Evolutionary conservation across 2,113 vertebrate species (phyloP), one percentile per base, ranked within the genome.

Genomic region (Microtus richardsoni): DNA sequence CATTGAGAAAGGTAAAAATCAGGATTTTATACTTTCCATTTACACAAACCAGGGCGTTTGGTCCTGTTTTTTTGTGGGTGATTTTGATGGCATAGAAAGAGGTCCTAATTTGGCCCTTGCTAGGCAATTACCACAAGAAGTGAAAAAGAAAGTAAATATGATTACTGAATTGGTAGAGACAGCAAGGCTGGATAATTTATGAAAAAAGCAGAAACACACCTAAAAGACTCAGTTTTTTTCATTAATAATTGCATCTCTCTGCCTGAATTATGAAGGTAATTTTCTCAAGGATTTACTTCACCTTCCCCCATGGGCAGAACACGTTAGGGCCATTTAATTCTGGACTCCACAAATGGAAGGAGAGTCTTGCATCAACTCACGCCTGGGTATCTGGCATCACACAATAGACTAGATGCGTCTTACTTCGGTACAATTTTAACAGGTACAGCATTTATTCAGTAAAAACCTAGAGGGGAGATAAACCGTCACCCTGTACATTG

Each of bases 191-290:
- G 88, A 83, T 95, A 84, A 92, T 88, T 93, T 84, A 70, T 93
- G 74, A 5, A 44, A 89, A 86, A 83, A 83, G 44, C 2, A 91
- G 90, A 93, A 96, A 84, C 52, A 85, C 16, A 39, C 47, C 62
- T 92, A 47, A 80, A 88, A 86, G 62, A 83, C 60, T 83, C 70
- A 44, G 64, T 89, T 93, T 89, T 73, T 92, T 68, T 16, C 12
- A 74, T 94, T 96, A 88, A 94, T 96, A 91, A 41, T 85, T 74
- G 77, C n/a, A 70, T 97, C 91, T 93, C 82, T 93, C 49, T 91
- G 66, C 80, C 80, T 88, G 90, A 77, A 88, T 95, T 96, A 78
- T 85, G 54, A 90, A 95, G 60, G 62, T 80, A 91, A 95, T 58
- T 96, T 97, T 82, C 89, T 79, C 90, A 74, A 2, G 22, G 77